Evolutionary conservation across 30 jellyfish, hydroid and myxozoan genomes (phyloP).

Genomic region (Pelagia noctiluca): DNA sequence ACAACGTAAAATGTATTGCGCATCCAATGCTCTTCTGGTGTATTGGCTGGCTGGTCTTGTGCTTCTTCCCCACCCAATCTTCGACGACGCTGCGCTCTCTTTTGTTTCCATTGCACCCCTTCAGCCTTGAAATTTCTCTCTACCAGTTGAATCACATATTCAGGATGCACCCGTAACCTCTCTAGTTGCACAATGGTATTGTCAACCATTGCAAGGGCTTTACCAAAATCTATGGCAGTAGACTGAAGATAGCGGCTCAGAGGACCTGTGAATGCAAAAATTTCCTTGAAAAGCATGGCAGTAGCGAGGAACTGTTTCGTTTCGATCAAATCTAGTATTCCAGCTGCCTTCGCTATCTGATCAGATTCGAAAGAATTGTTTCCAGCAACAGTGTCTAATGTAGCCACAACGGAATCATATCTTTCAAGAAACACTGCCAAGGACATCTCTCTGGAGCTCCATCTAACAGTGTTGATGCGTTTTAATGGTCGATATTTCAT

Average conservation of each 20-base stretch:
- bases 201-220: constrained; percentile 47
- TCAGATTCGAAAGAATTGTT: constrained; percentile 24
- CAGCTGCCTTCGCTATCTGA: constrained; percentile 22
- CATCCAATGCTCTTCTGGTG: too few species aligned
- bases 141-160: too few species aligned
- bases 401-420: constrained; percentile 19
- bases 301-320: constrained; percentile 59
- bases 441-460: constrained; percentile 54
- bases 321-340: constrained; percentile 26
- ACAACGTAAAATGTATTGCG: too few species aligned
- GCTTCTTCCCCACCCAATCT: too few species aligned
- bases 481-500: constrained; percentile 6
- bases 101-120: too few species aligned
- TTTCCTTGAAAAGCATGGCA: constrained; percentile 42
- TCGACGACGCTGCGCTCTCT: too few species aligned
- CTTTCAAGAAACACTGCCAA: constrained; percentile 30
- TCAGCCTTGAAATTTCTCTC: too few species aligned
- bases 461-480: constrained; percentile 60
- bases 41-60: too few species aligned
- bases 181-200: constrained; percentile 21
- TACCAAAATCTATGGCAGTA: constrained; percentile 49
- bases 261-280: constrained; percentile 54
- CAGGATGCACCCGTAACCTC: too few species aligned
- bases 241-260: constrained; percentile 58
- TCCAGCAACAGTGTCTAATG: constrained; percentile 15